Conservation (phyloP, 2,888 invertebrate genomes). For the Bembecia ichneumoniformis region DNA sequence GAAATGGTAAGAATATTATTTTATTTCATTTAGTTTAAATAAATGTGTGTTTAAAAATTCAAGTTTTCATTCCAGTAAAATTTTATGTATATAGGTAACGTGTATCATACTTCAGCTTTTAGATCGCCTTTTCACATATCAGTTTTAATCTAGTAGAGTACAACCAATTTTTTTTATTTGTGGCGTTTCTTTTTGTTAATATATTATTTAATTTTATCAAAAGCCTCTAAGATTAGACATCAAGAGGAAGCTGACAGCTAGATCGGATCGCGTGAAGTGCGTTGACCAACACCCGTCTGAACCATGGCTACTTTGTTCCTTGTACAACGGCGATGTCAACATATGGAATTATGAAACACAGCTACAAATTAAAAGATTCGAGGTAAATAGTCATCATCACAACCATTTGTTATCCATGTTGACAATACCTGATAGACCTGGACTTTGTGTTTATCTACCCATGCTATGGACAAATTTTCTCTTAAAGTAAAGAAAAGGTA, state of each 20-base stretch:
- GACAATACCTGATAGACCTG: not conserved
- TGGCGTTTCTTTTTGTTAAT: too few species aligned
- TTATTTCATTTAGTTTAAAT: not conserved
- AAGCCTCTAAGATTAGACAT: conserved; percentile 97
- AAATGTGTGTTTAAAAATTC: too few species aligned
- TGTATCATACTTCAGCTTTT: too few species aligned
- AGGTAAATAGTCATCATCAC: conserved; percentile 70
- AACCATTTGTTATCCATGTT: too few species aligned
- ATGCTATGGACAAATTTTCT: too few species aligned
- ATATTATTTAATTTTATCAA: conserved; percentile 13
- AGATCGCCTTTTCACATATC: too few species aligned
- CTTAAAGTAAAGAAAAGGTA: too few species aligned
- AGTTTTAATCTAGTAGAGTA: too few species aligned
- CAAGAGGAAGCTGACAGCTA: conserved; percentile 96
- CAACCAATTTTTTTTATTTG: too few species aligned
- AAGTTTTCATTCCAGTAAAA: not conserved
- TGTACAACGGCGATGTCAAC: conserved; percentile 99
- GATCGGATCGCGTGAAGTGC: conserved; percentile 98
- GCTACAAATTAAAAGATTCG: conserved; percentile 86
- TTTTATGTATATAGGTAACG: not conserved
- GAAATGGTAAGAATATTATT: conserved; percentile 50
- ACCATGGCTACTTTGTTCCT: conserved; percentile 98
- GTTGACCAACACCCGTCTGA: conserved; percentile 98
- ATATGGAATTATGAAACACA: conserved; percentile 99
- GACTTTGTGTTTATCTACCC: too few species aligned